phyloP scores from a whole-genome alignment of 2,888 invertebrate species.

The Rapana venosa region DNA sequence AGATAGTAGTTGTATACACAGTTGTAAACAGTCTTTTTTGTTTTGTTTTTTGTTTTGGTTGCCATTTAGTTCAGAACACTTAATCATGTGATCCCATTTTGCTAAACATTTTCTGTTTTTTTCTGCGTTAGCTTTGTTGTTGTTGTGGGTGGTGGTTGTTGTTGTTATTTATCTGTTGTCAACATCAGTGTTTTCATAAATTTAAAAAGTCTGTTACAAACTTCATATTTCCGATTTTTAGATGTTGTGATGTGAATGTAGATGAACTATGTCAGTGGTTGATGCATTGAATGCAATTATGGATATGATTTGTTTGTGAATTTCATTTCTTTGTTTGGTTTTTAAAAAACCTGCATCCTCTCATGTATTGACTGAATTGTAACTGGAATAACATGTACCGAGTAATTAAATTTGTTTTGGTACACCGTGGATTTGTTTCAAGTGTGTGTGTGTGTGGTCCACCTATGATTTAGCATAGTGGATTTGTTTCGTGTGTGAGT shows the following conservation, averaged over 20 bases:
- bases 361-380: slow-evolving; percentile 24
- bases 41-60: too few species aligned
- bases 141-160: neutral
- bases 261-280: neutral
- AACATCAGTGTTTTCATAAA: neutral
- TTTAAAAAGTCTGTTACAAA: neutral
- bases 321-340: neutral
- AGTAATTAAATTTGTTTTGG: slow-evolving; percentile 8
- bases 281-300: slow-evolving; percentile 35
- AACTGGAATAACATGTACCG: slow-evolving; percentile 12
- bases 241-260: slow-evolving; percentile 25
- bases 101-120: too few species aligned
- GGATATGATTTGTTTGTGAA: neutral
- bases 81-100: too few species aligned
- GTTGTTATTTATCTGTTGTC: neutral
- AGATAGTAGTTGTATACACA: too few species aligned
- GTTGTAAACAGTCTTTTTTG: too few species aligned
- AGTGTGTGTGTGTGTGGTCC: too few species aligned
- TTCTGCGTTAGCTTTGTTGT: too few species aligned
- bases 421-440: neutral
- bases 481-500: too few species aligned
- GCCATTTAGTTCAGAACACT: too few species aligned
- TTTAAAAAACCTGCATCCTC: neutral
- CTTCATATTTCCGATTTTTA: neutral
- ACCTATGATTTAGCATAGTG: too few species aligned